Evolutionary conservation across 2,113 vertebrate species (phyloP).

Genomic region (Smithornis capensis): DNA sequence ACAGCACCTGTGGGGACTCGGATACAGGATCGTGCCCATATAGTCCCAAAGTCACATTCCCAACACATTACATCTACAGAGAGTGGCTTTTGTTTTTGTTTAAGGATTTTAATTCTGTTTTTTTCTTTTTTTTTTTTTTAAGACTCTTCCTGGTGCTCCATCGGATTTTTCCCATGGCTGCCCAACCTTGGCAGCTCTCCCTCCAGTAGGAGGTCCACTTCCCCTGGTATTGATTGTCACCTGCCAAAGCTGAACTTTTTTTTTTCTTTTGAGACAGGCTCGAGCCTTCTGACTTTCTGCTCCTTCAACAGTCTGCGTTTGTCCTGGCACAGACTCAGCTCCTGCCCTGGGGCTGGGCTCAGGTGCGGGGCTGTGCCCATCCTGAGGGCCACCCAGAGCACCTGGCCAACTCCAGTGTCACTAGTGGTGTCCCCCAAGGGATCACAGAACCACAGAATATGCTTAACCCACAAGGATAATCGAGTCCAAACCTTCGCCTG

Average conservation of each 20-base stretch:
- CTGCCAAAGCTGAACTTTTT: background rate
- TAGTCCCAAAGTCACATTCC: background rate
- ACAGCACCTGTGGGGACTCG: too few species aligned
- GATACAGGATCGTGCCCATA: background rate
- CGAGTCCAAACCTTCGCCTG: background rate
- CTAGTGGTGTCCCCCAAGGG: background rate
- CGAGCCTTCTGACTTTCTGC: background rate
- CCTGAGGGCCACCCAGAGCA: background rate
- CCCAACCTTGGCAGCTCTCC: background rate
- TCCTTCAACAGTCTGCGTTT: too few species aligned
- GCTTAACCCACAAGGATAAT: background rate
- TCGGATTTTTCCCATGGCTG: fast-evolving
- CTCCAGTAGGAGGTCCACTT: fast-evolving
- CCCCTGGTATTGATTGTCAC: background rate
- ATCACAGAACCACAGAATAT: background rate
- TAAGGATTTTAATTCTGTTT: background rate
- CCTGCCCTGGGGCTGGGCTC: fast-evolving
- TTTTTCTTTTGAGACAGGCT: background rate
- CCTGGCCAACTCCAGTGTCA: background rate
- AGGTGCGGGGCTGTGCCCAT: background rate
- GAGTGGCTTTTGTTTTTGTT: fast-evolving
- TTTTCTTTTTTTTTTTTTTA: background rate
- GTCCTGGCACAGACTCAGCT: background rate
- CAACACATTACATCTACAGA: background rate
- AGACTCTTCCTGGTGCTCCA: background rate